Percentiles rank a stretch among this genome's conserved stretches.
phyloP scores from a whole-genome alignment of 2,888 invertebrate species.

The Melieria crassipennis region DNA sequence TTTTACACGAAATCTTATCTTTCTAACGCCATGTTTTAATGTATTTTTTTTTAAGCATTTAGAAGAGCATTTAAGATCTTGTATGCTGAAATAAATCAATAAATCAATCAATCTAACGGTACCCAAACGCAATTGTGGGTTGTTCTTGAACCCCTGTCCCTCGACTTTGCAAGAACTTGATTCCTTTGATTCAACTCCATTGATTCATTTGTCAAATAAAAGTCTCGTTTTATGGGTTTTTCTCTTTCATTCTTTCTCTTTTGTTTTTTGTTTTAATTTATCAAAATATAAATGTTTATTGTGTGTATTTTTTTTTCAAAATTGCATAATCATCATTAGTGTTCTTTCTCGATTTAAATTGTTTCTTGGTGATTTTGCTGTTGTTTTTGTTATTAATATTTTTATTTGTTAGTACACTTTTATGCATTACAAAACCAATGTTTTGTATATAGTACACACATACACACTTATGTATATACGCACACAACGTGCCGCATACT shows the following conservation, averaged over 20 bases:
- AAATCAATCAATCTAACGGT: no score
- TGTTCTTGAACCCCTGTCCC: no score
- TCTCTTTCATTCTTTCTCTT: neutral
- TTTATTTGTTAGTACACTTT: conserved; percentile 1
- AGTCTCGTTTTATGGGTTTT: no score
- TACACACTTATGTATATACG: conserved; percentile 8
- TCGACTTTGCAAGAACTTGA: no score
- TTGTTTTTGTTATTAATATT: conserved; percentile 13
- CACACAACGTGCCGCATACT: conserved; percentile 3
- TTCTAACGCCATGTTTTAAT: no score
- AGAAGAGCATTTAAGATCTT: no score
- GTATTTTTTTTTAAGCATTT: no score
- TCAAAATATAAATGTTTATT: conserved; percentile 43
- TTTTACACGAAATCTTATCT: no score
- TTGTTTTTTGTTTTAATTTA: conserved; percentile 35
- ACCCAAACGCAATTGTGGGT: no score
- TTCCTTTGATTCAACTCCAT: no score
- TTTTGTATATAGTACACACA: conserved; percentile 2
- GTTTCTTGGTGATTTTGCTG: neutral
- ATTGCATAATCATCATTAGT: conserved; percentile 6
- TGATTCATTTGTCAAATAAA: no score
- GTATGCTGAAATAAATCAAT: no score
- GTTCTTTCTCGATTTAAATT: neutral
- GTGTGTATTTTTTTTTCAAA: conserved; percentile 23
- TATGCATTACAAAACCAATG: conserved; percentile 14